Evolutionary conservation across 2,113 vertebrate species (phyloP), one percentile per base, ranked within the genome.

Genomic region (Amphilophus citrinellus): DNA sequence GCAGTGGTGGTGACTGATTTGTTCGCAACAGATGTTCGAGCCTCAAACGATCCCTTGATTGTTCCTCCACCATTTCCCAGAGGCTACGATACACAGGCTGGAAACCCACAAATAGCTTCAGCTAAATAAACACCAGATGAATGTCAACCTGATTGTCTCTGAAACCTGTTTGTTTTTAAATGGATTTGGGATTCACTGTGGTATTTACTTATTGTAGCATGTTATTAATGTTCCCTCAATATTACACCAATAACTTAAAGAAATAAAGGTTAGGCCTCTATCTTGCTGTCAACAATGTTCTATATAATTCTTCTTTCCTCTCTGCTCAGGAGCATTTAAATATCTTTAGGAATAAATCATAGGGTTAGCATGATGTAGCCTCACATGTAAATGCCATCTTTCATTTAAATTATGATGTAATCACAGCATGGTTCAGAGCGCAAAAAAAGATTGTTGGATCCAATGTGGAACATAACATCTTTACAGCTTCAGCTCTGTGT

Each of bases 41-140:
- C 78, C 75, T 76, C 17, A 4, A 86, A 88, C 1, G 10, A 62
- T 93, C 90, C 88, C 89, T 47, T 84, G 87, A 88, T 87, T 92
- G 78, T 92, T 91, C 22, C 53, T 63, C 78, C 62, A 75, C 58
- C 62, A 77, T 44, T 63, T 89, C 82, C 85, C 79, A 76, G 80
- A 87, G 89, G 76, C 73, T 77, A 42, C 2, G 5, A 76, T 77
- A 86, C 60, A 63, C 62, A 82, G 61, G 44, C 79, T 81, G 65
- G 62, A 91, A 88, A 82, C 71, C 78, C 75, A 87, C 84, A 94
- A 91, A 93, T 82, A 91, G 87, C 82, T 88, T 80, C 79, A 76
- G 88, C 84, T 91, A 91, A 94, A 89, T 82, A 93, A 92, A 94
- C 92, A 92, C 73, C 88, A 93, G 79, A 92, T 91, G 89, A 95